Conservation (phyloP, 2,797 vertebrate genomes). For the Alectoris magna region DNA sequence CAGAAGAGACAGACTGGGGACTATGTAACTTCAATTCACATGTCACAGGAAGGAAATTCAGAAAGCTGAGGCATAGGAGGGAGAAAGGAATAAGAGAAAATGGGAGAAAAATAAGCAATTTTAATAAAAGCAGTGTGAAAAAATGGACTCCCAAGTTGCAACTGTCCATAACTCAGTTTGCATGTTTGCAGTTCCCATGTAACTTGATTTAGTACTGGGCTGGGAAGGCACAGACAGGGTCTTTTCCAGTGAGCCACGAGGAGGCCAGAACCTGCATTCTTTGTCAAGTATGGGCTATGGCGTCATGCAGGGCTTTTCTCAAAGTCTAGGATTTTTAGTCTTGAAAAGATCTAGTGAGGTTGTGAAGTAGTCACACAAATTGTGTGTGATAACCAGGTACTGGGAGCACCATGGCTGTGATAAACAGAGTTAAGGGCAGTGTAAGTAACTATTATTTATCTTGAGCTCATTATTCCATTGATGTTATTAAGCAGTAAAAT, state of each 20-base stretch:
- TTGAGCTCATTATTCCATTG: neutral
- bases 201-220: neutral
- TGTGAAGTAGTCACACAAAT: neutral
- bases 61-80: neutral
- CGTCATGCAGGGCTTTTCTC: neutral
- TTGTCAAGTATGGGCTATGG: neutral
- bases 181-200: neutral
- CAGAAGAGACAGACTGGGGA: neutral
- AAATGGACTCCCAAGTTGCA: neutral
- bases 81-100: neutral
- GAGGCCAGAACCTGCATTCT: neutral
- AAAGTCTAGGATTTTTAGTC: neutral
- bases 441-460: neutral
- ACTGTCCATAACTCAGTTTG: neutral
- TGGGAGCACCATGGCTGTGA: neutral
- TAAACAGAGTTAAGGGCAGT: neutral
- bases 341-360: neutral
- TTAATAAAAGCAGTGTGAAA: neutral
- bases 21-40: neutral
- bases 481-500: neutral
- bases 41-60: conserved; percentile 33
- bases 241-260: neutral
- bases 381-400: neutral
- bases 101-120: neutral
- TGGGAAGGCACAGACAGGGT: neutral